Conservation (phyloP, 2,113 vertebrate species). For the Chunga burmeisteri region DNA sequence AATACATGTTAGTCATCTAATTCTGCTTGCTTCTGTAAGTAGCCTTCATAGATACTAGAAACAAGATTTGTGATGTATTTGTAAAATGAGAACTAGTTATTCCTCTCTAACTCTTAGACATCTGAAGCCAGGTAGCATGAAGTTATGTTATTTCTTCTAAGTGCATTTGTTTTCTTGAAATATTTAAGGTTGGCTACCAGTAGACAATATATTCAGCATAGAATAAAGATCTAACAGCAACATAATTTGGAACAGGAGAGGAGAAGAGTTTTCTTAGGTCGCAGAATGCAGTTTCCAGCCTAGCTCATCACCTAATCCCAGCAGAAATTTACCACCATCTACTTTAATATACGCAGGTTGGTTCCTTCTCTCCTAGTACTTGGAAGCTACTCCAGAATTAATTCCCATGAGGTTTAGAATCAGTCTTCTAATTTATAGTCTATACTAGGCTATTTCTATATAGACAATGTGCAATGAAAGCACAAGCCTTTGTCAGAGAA, state of each 20-base stretch:
- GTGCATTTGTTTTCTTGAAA: background rate
- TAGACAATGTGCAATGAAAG: background rate
- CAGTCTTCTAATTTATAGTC: background rate
- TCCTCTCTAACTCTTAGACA: background rate
- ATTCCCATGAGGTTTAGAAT: background rate
- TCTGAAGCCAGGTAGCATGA: background rate
- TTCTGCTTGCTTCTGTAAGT: background rate
- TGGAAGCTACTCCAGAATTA: background rate
- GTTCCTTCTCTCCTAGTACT: background rate
- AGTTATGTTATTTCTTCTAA: background rate
- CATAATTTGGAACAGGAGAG: background rate
- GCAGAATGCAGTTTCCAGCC: background rate
- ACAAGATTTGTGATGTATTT: background rate
- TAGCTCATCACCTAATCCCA: background rate
- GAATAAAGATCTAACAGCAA: background rate
- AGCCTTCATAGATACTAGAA: background rate
- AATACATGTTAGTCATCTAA: background rate
- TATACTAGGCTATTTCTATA: background rate
- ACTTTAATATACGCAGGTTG: background rate
- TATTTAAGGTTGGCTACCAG: background rate
- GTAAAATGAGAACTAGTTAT: background rate
- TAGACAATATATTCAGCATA: background rate
- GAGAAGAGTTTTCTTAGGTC: background rate
- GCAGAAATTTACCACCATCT: background rate
- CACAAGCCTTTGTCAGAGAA: background rate